Evolutionary conservation across 2,888 invertebrate species (phyloP), one percentile per base, ranked within the genome.

Genomic region (Coremacera marginata): DNA sequence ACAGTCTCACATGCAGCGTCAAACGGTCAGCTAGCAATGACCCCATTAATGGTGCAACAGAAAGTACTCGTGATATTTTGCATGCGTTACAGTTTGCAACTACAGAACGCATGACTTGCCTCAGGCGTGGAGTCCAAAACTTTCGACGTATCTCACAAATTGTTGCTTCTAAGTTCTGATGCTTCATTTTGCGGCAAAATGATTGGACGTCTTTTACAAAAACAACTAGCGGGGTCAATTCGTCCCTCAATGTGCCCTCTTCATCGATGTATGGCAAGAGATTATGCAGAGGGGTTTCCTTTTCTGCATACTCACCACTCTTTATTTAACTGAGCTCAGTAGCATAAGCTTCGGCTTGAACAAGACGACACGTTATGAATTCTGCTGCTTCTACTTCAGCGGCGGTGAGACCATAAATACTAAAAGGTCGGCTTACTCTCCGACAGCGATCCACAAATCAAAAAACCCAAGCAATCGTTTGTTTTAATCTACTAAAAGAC

Each of bases 171-270:
- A 31, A 5, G 31, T 31, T 31, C 31, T 31, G 31, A 31, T 31
- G 31, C 31, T 31, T 31, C 31, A 31, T 31, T 70, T 60, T 75
- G 62, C 22, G 79, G 78, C 67, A 81, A 34, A 37, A 80, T 79
- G 16, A 80, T 77, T 2, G 78, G 77, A 8, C 79, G 65, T 71
- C 71, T 70, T 4, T 51, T 19, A 11, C 52, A 37, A 22, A 80
- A 73, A 55, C 76, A 79, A 55, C 77, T 77, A 27, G 65, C 79
- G 25, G 72, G 74, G 37, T 79, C 75, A 44, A 76, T 72, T 7
- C 77, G 77, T 49, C 78, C 79, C 31, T 31, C 31, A 31, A 31
- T 5, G 31, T 31, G 25, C 63, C 31, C 5, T 25, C 22, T 14
- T 55, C 34, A n/a, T 49, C 5, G 19, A 51, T 51, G 8, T 25